Evolutionary conservation across 2,113 vertebrate genomes (phyloP).

Genomic region (Pteronura brasiliensis): DNA sequence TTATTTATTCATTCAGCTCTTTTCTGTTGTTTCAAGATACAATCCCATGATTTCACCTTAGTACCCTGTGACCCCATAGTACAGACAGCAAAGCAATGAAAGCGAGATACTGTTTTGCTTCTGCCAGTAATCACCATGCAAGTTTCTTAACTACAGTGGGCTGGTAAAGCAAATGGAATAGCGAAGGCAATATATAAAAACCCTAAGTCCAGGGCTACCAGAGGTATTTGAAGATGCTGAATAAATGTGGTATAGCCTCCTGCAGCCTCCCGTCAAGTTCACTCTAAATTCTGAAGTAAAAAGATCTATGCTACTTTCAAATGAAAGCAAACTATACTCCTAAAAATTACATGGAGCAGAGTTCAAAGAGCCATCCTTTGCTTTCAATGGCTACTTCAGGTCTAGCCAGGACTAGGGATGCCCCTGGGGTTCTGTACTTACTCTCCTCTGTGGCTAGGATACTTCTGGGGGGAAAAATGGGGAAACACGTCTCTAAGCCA

Average conservation of each 20-base stretch:
- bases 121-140: neutral
- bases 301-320: neutral
- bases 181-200: neutral
- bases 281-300: neutral
- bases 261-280: neutral
- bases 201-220: neutral
- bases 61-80: neutral
- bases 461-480: neutral
- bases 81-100: neutral
- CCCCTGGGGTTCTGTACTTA: neutral
- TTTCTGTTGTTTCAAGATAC: neutral
- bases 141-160: neutral
- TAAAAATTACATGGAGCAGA: neutral
- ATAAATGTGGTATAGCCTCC: neutral
- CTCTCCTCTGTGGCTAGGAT: neutral
- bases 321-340: neutral
- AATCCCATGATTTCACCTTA: neutral
- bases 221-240: neutral
- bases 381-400: neutral
- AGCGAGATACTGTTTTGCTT: neutral
- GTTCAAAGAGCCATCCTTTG: neutral
- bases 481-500: neutral
- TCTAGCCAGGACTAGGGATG: neutral
- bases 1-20: constrained; percentile 29
- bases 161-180: neutral